phyloP scores from a whole-genome alignment of 2,797 vertebrate species.

The Enteromius argenteus region DNA sequence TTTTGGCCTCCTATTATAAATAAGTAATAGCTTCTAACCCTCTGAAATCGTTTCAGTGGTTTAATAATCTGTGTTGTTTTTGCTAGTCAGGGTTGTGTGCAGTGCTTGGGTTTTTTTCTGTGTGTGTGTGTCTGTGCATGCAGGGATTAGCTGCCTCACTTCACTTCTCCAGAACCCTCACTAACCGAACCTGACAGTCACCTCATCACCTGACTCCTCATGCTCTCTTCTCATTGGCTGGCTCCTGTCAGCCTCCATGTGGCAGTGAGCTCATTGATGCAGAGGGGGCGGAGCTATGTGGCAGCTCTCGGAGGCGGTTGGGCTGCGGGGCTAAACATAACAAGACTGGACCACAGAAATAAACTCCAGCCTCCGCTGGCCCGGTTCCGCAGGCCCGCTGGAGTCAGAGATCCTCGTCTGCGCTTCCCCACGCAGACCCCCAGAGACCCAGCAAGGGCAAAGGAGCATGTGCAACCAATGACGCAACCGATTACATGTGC shows the following conservation, averaged over 20 bases:
- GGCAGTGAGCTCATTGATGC: slow-evolving; percentile 10
- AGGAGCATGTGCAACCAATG: slow-evolving; percentile 18
- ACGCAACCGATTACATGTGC: slow-evolving; percentile 10
- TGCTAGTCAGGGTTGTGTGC: background rate
- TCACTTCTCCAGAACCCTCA: slow-evolving; percentile 28
- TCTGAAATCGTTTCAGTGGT: background rate
- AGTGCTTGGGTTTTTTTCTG: background rate
- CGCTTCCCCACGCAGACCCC: background rate
- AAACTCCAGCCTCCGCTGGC: background rate
- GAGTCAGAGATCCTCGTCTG: slow-evolving; percentile 20
- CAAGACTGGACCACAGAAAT: slow-evolving; percentile 30
- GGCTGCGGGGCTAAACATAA: background rate
- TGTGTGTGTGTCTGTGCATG: background rate
- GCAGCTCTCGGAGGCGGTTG: background rate
- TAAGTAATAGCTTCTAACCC: background rate
- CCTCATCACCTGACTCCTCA: slow-evolving; percentile 57
- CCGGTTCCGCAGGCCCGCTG: background rate
- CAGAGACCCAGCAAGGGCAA: slow-evolving; percentile 40
- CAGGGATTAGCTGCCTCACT: slow-evolving; percentile 53
- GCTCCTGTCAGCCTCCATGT: slow-evolving; percentile 18
- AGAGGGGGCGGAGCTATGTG: background rate
- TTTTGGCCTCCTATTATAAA: background rate
- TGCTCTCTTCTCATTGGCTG: slow-evolving; percentile 46
- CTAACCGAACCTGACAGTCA: slow-evolving; percentile 55
- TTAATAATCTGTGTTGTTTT: slow-evolving; percentile 17